Evolutionary conservation across 2,113 vertebrate genomes (phyloP).

Genomic region (Rhineura floridana): DNA sequence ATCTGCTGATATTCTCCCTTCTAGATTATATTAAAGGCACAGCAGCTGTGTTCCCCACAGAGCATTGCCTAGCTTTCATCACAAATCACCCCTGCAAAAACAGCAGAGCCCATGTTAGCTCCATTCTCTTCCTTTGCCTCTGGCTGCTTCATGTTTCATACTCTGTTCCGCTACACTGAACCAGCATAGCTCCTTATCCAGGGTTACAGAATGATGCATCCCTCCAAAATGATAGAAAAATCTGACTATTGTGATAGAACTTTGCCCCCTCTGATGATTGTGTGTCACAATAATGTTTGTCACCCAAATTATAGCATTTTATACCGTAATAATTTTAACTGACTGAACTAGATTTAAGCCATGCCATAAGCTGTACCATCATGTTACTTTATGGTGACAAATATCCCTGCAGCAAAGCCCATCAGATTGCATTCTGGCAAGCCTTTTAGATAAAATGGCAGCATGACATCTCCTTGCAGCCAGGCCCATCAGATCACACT

Average conservation of each 20-base stretch:
- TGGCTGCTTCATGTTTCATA: not conserved
- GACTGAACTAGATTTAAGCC: not conserved
- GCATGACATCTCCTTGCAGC: not conserved
- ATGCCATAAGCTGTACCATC: not conserved
- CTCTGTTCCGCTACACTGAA: not conserved
- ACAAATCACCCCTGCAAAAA: not conserved
- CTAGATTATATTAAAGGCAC: not conserved
- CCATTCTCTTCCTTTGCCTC: not conserved
- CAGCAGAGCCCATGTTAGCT: not conserved
- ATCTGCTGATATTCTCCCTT: not conserved
- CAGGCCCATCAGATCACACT: not conserved
- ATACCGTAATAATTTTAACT: not conserved
- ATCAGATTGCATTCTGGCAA: not conserved
- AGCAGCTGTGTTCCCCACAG: not conserved
- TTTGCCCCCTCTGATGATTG: not conserved
- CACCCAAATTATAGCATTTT: not conserved
- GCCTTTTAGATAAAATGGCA: slow-evolving; percentile 1
- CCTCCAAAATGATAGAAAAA: not conserved
- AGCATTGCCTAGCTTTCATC: not conserved
- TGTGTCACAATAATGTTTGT: not conserved
- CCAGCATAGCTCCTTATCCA: no score
- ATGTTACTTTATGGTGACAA: not conserved
- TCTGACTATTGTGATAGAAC: not conserved
- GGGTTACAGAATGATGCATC: not conserved
- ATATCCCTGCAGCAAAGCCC: not conserved